Conservation (phyloP, 1,140 invertebrate species). For the Arion vulgaris region DNA sequence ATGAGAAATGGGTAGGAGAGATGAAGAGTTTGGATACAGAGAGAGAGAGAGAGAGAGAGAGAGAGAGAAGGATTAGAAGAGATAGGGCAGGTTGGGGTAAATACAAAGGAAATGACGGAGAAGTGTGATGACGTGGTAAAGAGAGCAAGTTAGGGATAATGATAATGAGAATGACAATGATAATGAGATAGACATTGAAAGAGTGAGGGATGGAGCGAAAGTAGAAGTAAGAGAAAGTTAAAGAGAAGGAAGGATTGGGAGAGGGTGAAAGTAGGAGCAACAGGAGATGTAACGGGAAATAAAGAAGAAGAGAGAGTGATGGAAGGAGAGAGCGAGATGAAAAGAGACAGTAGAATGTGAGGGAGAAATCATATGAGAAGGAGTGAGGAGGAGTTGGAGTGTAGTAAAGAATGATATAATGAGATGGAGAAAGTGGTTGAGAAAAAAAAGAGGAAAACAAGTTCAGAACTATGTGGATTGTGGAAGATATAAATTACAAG, state of each 20-base stretch:
- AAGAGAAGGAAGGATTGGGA: background rate
- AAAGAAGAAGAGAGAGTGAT: background rate
- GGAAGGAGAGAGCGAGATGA: slow-evolving; percentile 16
- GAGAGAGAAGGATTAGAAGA: slow-evolving; percentile 21
- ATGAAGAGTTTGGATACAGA: background rate
- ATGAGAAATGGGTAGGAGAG: slow-evolving; percentile 4
- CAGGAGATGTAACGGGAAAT: background rate
- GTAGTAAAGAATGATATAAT: background rate
- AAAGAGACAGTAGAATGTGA: background rate
- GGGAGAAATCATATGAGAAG: slow-evolving; percentile 14
- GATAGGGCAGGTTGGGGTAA: background rate
- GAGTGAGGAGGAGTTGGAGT: background rate
- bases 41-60: slow-evolving; percentile 23
- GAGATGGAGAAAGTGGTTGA: background rate
- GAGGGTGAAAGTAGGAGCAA: background rate
- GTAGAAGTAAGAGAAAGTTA: too few relatives aligned
- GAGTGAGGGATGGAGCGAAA: too few relatives aligned
- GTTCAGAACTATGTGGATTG: too few relatives aligned
- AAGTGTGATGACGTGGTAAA: too few relatives aligned
- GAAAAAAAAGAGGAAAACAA: too few relatives aligned
- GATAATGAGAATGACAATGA: slow-evolving; percentile 1
- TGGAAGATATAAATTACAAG: too few relatives aligned
- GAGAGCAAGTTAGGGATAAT: background rate
- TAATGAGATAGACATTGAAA: background rate
- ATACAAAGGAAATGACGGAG: too few relatives aligned